Evolutionary conservation across 1,140 invertebrate genomes (phyloP).

Genomic region (Camponotus floridanus): DNA sequence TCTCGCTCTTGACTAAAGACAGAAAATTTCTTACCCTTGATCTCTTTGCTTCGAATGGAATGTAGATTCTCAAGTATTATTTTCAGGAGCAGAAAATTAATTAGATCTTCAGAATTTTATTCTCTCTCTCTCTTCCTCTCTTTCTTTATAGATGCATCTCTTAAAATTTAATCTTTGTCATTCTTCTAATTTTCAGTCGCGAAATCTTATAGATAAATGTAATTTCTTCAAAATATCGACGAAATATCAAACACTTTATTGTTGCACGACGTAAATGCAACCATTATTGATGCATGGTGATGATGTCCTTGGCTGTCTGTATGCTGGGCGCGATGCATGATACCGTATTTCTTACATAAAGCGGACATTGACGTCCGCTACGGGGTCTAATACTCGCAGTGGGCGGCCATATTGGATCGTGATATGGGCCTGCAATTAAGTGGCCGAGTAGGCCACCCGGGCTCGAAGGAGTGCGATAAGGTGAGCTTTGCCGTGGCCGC

Average conservation of each 20-base stretch:
- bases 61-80: neutral
- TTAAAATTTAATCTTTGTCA: neutral
- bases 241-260: neutral
- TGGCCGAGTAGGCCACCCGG: slow-evolving; percentile 86
- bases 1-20: neutral
- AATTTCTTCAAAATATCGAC: neutral
- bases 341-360: slow-evolving; percentile 78
- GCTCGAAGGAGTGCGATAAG: slow-evolving; percentile 83
- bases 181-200: neutral
- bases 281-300: slow-evolving; percentile 1
- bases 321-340: slow-evolving; percentile 60
- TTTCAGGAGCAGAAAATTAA: neutral
- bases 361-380: slow-evolving; percentile 73
- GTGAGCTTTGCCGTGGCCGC: slow-evolving; percentile 78
- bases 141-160: no score
- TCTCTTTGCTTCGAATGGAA: neutral
- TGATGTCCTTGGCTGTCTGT: slow-evolving; percentile 64
- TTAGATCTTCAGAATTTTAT: neutral
- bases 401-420: slow-evolving; percentile 86
- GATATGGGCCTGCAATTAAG: slow-evolving; percentile 85
- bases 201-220: neutral
- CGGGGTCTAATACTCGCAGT: slow-evolving; percentile 81
- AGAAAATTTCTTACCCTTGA: neutral
- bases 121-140: no score
- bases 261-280: neutral